Percentiles rank a stretch among this genome's conserved stretches.
Evolutionary conservation across 2,797 vertebrate species (phyloP).

Genomic region (Hippoglossus hippoglossus): DNA sequence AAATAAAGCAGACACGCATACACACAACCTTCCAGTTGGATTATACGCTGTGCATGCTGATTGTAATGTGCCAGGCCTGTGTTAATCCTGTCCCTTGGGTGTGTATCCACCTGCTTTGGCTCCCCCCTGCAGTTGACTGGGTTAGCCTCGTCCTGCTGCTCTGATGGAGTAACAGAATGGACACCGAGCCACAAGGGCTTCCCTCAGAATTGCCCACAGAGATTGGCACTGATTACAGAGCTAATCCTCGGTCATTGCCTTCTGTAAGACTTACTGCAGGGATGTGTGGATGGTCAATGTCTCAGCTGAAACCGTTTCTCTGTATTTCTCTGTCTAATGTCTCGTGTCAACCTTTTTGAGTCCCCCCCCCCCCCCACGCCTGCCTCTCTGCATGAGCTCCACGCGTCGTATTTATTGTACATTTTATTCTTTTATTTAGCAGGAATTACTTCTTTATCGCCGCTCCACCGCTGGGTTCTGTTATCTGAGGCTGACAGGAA

Average conservation of each 20-base stretch:
- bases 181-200: slow-evolving; percentile 57
- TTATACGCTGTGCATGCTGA: slow-evolving; percentile 54
- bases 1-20: neutral
- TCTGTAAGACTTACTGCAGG: slow-evolving; percentile 30
- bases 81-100: slow-evolving; percentile 76
- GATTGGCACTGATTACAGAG: slow-evolving; percentile 66
- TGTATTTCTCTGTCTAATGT: slow-evolving; percentile 14
- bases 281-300: slow-evolving; percentile 51
- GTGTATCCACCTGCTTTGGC: slow-evolving; percentile 68
- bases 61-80: slow-evolving; percentile 68
- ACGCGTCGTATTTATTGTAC: slow-evolving; percentile 47
- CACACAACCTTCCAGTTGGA: slow-evolving; percentile 58
- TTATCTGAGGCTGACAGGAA: slow-evolving; percentile 66
- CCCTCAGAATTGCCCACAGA: slow-evolving; percentile 59
- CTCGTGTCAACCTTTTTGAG: slow-evolving; percentile 17
- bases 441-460: slow-evolving; percentile 57
- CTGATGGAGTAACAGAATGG: slow-evolving; percentile 64
- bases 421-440: slow-evolving; percentile 54
- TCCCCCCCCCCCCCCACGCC: neutral
- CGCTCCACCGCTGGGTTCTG: slow-evolving; percentile 42
- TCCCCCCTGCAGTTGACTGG: slow-evolving; percentile 50
- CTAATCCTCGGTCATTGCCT: slow-evolving; percentile 68
- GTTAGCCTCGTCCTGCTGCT: slow-evolving; percentile 58
- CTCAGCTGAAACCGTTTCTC: slow-evolving; percentile 17
- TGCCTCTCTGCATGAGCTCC: slow-evolving; percentile 57